Base-by-base conservation (phyloP, 2,113 vertebrate genomes). In the Amphiprion percula region DNA sequence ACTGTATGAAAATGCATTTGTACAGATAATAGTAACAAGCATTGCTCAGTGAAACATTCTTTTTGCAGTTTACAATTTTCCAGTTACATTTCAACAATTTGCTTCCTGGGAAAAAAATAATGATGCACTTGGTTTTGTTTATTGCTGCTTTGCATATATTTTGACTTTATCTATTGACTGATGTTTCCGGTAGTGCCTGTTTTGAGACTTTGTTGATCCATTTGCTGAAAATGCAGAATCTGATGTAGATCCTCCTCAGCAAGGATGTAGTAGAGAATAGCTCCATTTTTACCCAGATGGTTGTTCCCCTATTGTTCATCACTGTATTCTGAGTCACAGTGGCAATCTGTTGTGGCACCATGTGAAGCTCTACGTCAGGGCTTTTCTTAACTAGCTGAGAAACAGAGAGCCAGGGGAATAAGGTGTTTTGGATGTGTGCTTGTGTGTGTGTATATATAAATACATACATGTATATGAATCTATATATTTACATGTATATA, bases 241-340 rank as follows among this genome's bases (percentile, higher is more conserved):
- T 49, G 53, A 73, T 69, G n/a, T 72, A 76, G 72, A 70, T 77
- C 58, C 47, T 58, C 26, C 28, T 79, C 65, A 52, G 50, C 6
- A 30, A 61, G 21, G 74, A 71, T 56, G 66, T 63, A 65, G 64
- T 37, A 37, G n/a, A 80, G 63, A 85, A 80, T 62, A 78, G 28
- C 55, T 68, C 21, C 4, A 58, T 74, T 83, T 86, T 73, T 82
- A 62, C 78, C 65, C 41, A 11, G 53, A 56, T 61, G 33, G 24
- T 82, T 81, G n/a, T 68, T 83, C 28, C 26, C 49, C 71, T 46
- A 68, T 72, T 86, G 78, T 79, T 84, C 62, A 17, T 70, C 74
- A 44, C 64, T 80, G 56, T 19, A 10, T 28, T 79, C 24, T 33
- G 11, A 62, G 64, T 50, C n/a, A 19, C 68, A 47, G 44, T 68